Evolutionary conservation across 2,888 invertebrate species (phyloP), one percentile per base, ranked within the genome.

Genomic region (Xylophagus ater): DNA sequence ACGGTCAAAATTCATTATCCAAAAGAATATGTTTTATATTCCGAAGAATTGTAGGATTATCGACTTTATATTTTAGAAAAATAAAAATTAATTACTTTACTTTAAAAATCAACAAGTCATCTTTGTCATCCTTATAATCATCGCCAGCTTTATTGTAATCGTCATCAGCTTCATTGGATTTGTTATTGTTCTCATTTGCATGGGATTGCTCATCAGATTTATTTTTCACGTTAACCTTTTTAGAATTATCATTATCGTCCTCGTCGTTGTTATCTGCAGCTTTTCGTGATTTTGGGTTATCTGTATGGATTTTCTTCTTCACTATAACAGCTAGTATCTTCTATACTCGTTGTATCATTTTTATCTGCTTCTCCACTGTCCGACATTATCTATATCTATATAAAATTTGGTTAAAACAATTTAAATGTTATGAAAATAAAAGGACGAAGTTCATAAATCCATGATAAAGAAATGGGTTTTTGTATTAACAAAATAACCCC

Each of bases 21-120:
- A 92, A 62, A 57, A 82, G 80, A 29, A 92, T 78, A 56, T 89
- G 87, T 37, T 80, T 79, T 47, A 86, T 75, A 37, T 81, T 75
- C 58, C 89, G 74, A 37, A 85, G 68, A 49, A 85, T 79, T 53
- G 78, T 74, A 4, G 86, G 85, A 49, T 85, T 77, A 57, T 78
- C 78, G 49, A 74, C 72, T 56, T 78, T 81, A 74, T 81, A 30
- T 26, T 32, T 40, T 31, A 14, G 21, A 38, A 25, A 29, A 28
- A 12, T 12, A n/a, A 14, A 30, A 20, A 32, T 21, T 4, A 14
- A 20, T 8, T 26, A 19, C 17, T 25, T 8, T 40, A 34, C 23
- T 28, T 24, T 24, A 24, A 2, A 13, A 6, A 15, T 13, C 9
- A 33, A 9, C n/a, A 39, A 26, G 10, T 39, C 38, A 58, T 78